Conservation (phyloP, 2,797 vertebrate species). For the Orientallactaga sibirica region DNA sequence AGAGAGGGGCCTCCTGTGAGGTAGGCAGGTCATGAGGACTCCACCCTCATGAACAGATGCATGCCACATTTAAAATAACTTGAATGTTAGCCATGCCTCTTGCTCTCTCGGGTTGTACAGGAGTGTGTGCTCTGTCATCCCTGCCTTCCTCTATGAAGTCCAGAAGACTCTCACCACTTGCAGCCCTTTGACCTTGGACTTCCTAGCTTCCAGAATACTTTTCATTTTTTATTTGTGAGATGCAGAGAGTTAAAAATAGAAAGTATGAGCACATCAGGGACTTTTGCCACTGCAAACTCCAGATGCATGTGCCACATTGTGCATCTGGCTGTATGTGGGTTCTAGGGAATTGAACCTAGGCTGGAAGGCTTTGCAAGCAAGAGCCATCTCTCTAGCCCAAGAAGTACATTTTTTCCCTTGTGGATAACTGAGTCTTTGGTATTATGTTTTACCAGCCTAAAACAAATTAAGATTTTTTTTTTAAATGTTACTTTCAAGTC, state of each 20-base stretch:
- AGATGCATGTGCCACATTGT: too few relatives aligned
- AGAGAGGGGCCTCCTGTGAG: background rate
- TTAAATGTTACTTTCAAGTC: background rate
- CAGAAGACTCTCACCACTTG: background rate
- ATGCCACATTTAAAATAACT: background rate
- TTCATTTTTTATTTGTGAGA: too few relatives aligned
- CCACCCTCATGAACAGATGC: background rate
- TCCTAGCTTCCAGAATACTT: background rate
- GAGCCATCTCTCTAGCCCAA: background rate
- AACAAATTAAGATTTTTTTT: background rate
- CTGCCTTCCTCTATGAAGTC: too few relatives aligned
- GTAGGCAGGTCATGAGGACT: background rate
- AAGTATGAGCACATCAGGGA: too few relatives aligned
- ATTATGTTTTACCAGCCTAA: background rate
- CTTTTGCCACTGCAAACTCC: too few relatives aligned
- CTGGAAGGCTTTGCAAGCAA: too few relatives aligned
- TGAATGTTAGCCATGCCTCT: background rate
- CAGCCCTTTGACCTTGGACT: background rate
- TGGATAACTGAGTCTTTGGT: background rate
- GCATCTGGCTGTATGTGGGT: too few relatives aligned
- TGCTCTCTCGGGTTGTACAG: background rate
- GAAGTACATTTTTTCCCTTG: background rate
- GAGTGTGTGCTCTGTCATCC: background rate
- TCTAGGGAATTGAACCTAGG: too few relatives aligned
- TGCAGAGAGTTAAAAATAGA: too few relatives aligned